These are phyloP conservation scores for Adoxophyes honmai DNA, from an alignment of 1,140 invertebrate genomes.

Conservation along the genomic window DNA sequence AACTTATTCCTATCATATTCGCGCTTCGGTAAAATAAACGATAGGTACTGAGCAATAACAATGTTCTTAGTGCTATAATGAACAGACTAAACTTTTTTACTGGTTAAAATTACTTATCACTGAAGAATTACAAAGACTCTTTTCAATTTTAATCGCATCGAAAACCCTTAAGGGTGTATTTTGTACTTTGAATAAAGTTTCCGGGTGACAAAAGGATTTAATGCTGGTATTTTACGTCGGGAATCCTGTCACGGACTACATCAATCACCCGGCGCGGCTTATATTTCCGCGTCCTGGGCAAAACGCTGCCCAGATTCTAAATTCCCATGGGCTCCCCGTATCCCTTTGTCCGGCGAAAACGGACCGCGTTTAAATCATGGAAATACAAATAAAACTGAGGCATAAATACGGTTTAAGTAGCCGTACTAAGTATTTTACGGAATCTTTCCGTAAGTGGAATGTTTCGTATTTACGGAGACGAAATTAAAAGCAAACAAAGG, in stretches of 20 bases:
- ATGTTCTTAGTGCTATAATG: too few relatives aligned
- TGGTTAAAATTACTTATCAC: too few relatives aligned
- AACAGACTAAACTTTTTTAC: too few relatives aligned
- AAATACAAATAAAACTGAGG: background rate
- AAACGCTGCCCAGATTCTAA: background rate
- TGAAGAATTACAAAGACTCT: too few relatives aligned
- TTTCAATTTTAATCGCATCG: background rate
- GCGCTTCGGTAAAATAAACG: too few relatives aligned
- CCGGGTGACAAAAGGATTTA: background rate
- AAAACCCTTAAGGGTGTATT: background rate
- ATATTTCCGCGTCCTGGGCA: background rate
- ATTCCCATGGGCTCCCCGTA: background rate
- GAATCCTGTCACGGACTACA: slow-evolving; percentile 7
- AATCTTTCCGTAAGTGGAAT: too few relatives aligned
- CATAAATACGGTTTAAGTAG: too few relatives aligned
- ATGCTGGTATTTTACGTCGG: background rate
- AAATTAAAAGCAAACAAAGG: too few relatives aligned
- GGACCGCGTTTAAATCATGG: background rate
- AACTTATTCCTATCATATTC: too few relatives aligned
- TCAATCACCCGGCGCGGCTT: slow-evolving; percentile 3
- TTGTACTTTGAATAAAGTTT: background rate
- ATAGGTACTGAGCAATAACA: too few relatives aligned
- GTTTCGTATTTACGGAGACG: too few relatives aligned
- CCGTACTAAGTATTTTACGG: too few relatives aligned
- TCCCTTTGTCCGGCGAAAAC: background rate